Conservation (phyloP, 1,140 invertebrate species). For the Drosophila kurseongensis region DNA sequence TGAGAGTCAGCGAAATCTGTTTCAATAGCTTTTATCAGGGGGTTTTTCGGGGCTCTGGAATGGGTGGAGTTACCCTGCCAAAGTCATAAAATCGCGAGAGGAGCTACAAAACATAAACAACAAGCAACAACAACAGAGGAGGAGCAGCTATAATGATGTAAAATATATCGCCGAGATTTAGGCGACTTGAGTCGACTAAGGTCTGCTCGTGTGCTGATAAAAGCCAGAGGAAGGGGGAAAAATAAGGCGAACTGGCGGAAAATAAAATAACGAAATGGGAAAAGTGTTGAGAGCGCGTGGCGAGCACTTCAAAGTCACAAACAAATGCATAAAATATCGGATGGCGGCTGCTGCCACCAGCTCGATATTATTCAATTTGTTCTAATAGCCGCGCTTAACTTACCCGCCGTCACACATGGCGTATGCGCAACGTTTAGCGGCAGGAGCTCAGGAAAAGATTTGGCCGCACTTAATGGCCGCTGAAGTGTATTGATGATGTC, state of each 20-base stretch:
- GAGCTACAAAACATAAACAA: slow-evolving; percentile 76
- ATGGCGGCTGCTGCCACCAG: slow-evolving; percentile 13
- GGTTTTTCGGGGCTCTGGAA: slow-evolving; percentile 2
- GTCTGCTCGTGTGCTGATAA: slow-evolving; percentile 78
- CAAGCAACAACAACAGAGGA: slow-evolving; percentile 3
- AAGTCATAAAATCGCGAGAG: slow-evolving; percentile 79
- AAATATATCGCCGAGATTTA: slow-evolving; percentile 81
- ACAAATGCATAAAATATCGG: slow-evolving; percentile 77
- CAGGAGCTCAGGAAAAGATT: slow-evolving; percentile 33
- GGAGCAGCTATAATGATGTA: slow-evolving; percentile 75
- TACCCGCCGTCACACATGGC: slow-evolving; percentile 56
- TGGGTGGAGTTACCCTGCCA: slow-evolving; percentile 27
- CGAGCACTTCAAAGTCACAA: slow-evolving; percentile 76
- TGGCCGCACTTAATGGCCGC: slow-evolving; percentile 37
- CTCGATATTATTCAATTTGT: slow-evolving; percentile 78
- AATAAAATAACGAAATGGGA: slow-evolving; percentile 29
- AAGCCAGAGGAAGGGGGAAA: slow-evolving; percentile 34
- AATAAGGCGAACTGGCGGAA: slow-evolving; percentile 20
- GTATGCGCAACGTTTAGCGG: slow-evolving; percentile 71
- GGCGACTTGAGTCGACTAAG: slow-evolving; percentile 58
- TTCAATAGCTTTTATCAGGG: slow-evolving; percentile 56
- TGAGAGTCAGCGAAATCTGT: slow-evolving; percentile 78
- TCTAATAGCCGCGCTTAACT: slow-evolving; percentile 76
- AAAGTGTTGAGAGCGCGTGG: slow-evolving; percentile 61
- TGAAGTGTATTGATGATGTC: slow-evolving; percentile 77